Conservation (phyloP, 2,113 vertebrate genomes). For the Oncorhynchus kisutch region DNA sequence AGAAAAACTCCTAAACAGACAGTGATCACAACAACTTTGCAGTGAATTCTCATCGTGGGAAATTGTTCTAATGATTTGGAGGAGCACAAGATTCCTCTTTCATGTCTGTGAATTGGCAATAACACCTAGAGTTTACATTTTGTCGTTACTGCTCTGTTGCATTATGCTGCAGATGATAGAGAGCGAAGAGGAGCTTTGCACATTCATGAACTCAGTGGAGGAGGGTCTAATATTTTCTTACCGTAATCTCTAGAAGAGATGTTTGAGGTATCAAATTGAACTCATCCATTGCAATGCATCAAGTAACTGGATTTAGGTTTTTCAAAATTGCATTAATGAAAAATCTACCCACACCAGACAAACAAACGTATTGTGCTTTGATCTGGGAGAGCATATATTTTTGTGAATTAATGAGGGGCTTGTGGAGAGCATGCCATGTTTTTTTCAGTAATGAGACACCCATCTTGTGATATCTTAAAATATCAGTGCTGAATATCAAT, state of each 20-base stretch:
- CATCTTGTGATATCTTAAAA: no score
- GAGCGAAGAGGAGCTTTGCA: conserved; percentile 52
- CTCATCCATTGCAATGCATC: no score
- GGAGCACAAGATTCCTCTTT: conserved; percentile 32
- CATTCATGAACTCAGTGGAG: conserved; percentile 58
- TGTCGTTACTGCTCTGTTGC: conserved; percentile 56
- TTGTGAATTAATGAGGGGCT: no score
- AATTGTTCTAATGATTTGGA: conserved; percentile 37
- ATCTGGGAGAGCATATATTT: no score
- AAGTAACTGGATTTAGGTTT: no score
- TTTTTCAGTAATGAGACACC: no score
- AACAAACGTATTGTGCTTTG: no score
- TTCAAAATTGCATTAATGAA: no score
- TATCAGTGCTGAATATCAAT: no score
- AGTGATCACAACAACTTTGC: conserved; percentile 68
- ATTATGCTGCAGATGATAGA: conserved; percentile 62
- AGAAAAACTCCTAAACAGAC: conserved; percentile 75
- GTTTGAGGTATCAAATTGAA: neutral
- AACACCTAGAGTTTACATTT: conserved; percentile 50
- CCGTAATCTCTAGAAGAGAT: conserved; percentile 57
- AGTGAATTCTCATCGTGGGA: conserved; percentile 73
- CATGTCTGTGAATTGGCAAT: conserved; percentile 60
- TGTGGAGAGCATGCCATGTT: no score
- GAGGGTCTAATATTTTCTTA: conserved; percentile 54
- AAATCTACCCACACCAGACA: no score